A percentile compares a stretch with the other conserved stretches of the same genome.
Evolutionary conservation across 1,140 invertebrate genomes (phyloP).

Genomic region (Cydia amplana): DNA sequence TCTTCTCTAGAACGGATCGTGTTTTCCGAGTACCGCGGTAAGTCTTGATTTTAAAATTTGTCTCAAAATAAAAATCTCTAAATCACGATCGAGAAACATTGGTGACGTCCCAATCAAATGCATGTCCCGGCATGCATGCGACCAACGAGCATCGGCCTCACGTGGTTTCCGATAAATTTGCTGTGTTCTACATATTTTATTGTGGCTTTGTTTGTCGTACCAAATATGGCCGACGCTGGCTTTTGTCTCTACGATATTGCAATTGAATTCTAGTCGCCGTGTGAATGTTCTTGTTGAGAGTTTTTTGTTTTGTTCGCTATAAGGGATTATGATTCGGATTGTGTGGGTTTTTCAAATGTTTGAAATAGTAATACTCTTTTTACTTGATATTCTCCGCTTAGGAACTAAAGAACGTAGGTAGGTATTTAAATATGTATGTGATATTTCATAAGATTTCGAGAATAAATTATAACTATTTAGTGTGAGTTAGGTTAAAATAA

Average conservation of each 20-base stretch:
- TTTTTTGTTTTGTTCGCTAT: background rate
- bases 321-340: background rate
- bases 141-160: conserved; percentile 37
- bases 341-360: background rate
- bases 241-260: conserved; percentile 37
- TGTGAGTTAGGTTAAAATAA: no score
- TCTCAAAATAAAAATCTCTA: background rate
- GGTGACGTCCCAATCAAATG: conserved; percentile 36
- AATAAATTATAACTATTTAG: no score
- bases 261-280: conserved; percentile 45
- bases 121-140: conserved; percentile 43
- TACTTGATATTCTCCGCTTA: no score
- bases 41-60: no score
- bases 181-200: conserved; percentile 48
- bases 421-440: no score
- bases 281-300: conserved; percentile 14
- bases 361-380: background rate
- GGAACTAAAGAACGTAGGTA: no score
- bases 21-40: no score
- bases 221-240: conserved; percentile 38
- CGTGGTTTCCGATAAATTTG: conserved; percentile 53
- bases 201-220: conserved; percentile 45
- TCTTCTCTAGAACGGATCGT: no score
- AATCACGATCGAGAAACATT: conserved; percentile 27
- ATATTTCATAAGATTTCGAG: no score